Base-by-base conservation (phyloP, 2,113 vertebrate genomes). In the Cebidichthys violaceus region DNA sequence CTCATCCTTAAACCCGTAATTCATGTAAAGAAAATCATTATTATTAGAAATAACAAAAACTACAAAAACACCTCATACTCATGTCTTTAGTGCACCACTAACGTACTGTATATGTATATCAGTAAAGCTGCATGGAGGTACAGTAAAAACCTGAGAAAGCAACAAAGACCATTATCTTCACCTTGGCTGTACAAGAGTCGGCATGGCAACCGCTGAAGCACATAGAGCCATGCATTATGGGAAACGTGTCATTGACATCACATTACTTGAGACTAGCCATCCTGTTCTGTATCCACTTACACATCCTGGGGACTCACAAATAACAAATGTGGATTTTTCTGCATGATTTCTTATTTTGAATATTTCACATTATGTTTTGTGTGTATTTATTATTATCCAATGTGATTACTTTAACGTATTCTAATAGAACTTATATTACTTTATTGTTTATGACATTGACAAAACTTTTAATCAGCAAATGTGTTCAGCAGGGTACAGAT, bases 141-240 rank as follows among this genome's bases (percentile, higher is more conserved):
- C 11, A 66, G n/a, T n/a, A 67, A 37, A 33, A 54, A 31, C 2
- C 20, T 10, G 11, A 39, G 4, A 68, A 65, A 57, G 15, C 24
- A 39, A 37, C 9, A 60, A 75, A 68, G 24, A 82, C 45, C 33
- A 41, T 52, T 55, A 68, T 45, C 27, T 71, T 27, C 37, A 64
- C 70, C 31, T 75, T 37, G 10, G 62, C 43, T 60, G 41, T 33
- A 74, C 27, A 61, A 43, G 17, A 29, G 72, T 66, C 75, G 71
- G 61, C 64, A 82, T 76, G 71, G 18, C 71, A 85, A 85, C 79
- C 55, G 81, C 29, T 15, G 11, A 55, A 67, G 54, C 65, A 68
- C 29, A 74, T 1, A 83, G 20, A 68, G 55, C 27, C 8, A 41
- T 76, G 35, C 35, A 65, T 41, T 65, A 69, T 57, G 27, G 45